phyloP scores from a whole-genome alignment of 1,140 invertebrate genomes.

The Bombus vancouverensis region DNA sequence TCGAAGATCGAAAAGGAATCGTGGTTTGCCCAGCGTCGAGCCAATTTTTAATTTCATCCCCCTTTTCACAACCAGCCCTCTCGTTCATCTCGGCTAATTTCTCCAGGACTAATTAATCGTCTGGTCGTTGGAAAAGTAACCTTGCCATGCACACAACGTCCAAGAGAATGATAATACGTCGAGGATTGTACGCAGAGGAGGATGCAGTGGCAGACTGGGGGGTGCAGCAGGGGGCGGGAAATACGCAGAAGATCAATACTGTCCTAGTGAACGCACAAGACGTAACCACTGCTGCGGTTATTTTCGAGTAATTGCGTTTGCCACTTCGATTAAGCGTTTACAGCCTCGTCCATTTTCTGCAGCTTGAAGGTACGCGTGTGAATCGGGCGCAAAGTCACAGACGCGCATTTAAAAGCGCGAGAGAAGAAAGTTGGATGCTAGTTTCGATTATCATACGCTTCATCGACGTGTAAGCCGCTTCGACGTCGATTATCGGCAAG shows the following conservation, averaged over 20 bases:
- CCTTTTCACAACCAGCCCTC: too few relatives aligned
- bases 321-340: conserved; percentile 7
- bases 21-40: background rate
- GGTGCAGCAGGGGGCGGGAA: conserved; percentile 12
- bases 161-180: conserved; percentile 15
- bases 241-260: conserved; percentile 52
- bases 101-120: conserved; percentile 8
- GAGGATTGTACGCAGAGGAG: conserved; percentile 14
- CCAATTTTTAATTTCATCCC: background rate
- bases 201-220: background rate
- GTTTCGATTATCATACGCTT: background rate
- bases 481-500: background rate
- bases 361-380: background rate
- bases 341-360: background rate
- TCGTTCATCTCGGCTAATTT: background rate
- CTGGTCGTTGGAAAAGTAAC: background rate
- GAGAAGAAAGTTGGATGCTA: too few relatives aligned
- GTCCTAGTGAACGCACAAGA: conserved; percentile 50
- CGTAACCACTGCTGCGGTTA: conserved; percentile 49
- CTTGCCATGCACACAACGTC: background rate
- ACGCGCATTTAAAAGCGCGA: too few relatives aligned
- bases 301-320: conserved; percentile 42
- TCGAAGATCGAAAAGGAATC: too few relatives aligned
- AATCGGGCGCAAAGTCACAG: background rate
- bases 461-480: background rate